Conservation (phyloP, 2,888 invertebrate species). For the Chromoteleia sp. region DNA sequence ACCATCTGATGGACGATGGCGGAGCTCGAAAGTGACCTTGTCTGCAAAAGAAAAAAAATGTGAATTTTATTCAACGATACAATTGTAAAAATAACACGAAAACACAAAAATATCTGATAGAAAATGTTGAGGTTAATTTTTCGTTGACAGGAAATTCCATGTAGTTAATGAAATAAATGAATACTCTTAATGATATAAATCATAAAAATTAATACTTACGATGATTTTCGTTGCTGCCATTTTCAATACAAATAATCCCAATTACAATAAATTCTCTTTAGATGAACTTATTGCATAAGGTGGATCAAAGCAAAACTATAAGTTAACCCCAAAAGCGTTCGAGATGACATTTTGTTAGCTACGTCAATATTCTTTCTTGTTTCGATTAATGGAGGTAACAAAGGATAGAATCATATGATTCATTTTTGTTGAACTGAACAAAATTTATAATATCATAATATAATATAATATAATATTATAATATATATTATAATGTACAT, state of each 20-base stretch:
- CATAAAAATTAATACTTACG: constrained; percentile 70
- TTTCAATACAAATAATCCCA: constrained; percentile 45
- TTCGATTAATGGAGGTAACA: too few species aligned
- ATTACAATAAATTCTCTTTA: constrained; percentile 24
- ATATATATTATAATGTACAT: too few species aligned
- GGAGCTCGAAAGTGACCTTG: constrained; percentile 83
- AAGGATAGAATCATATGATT: too few species aligned
- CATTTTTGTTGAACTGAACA: too few species aligned
- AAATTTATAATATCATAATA: too few species aligned
- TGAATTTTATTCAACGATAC: constrained; percentile 7
- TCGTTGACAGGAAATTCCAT: background rate
- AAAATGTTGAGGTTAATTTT: constrained; percentile 19
- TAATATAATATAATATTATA: too few species aligned
- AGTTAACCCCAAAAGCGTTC: constrained; percentile 11
- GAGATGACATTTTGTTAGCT: too few species aligned
- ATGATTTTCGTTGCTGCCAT: constrained; percentile 77
- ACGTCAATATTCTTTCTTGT: too few species aligned
- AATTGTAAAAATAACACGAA: background rate
- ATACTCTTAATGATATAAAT: background rate
- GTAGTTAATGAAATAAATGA: background rate
- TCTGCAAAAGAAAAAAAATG: constrained; percentile 78
- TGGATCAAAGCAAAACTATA: background rate
- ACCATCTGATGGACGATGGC: constrained; percentile 83
- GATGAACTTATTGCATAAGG: constrained; percentile 55
- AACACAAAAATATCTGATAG: constrained; percentile 24